Conservation (phyloP, 1,140 invertebrate species). For the Orchestia grillus region DNA sequence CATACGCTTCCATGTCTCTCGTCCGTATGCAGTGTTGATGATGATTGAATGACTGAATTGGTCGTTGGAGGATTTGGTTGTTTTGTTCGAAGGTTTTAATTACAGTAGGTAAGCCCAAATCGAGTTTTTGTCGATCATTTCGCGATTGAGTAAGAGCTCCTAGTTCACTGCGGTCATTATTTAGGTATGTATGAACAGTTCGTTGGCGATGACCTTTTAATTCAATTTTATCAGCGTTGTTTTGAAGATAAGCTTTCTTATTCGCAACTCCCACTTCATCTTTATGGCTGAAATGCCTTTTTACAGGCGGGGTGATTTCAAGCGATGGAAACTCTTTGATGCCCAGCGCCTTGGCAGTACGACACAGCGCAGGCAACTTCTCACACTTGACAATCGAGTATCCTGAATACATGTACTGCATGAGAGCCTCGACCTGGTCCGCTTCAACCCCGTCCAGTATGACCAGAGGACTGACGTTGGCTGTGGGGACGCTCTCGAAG, state of each 20-base stretch:
- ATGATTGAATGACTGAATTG: neutral
- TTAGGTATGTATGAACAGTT: neutral
- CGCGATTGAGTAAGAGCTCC: neutral
- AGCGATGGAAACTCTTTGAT: slow-evolving; percentile 57
- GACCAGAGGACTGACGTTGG: slow-evolving; percentile 1
- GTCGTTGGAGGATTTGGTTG: neutral
- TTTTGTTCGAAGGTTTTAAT: neutral
- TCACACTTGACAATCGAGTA: slow-evolving; percentile 40
- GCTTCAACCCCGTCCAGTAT: slow-evolving; percentile 56
- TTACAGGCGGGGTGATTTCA: slow-evolving; percentile 16
- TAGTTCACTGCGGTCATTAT: neutral
- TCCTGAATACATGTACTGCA: slow-evolving; percentile 59
- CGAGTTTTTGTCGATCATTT: neutral
- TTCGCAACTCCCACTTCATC: neutral
- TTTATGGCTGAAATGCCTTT: neutral
- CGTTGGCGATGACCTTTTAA: neutral
- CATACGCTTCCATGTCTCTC: neutral
- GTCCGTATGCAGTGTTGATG: neutral
- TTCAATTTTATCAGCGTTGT: neutral
- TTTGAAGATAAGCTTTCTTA: neutral
- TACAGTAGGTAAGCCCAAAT: neutral
- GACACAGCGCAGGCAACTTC: slow-evolving; percentile 38
- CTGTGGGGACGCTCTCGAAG: neutral
- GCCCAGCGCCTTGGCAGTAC: slow-evolving; percentile 30
- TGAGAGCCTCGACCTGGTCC: slow-evolving; percentile 52